Evolutionary conservation across 2,888 invertebrate species (phyloP).

Genomic region (Sinotaia quadrata): DNA sequence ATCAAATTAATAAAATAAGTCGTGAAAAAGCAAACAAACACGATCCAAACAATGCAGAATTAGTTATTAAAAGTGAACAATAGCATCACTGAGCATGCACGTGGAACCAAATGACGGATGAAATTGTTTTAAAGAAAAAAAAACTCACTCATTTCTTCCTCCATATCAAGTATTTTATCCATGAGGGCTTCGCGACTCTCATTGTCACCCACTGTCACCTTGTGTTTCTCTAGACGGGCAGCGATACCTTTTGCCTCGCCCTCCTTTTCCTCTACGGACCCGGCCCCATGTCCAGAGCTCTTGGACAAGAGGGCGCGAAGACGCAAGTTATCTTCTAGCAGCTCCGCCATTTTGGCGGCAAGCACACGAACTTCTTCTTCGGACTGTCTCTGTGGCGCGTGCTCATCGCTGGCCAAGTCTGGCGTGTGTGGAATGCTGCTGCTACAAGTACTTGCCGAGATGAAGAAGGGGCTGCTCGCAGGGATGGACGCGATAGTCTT

Average conservation of each 20-base stretch:
- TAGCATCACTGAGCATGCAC: no score
- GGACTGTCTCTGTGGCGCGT: constrained; percentile 4
- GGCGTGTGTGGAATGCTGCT: constrained; percentile 6
- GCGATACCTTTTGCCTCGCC: constrained; percentile 17
- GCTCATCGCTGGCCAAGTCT: constrained; percentile 30
- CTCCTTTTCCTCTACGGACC: not conserved
- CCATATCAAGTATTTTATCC: constrained; percentile 88
- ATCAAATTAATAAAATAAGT: no score
- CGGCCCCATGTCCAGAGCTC: not conserved
- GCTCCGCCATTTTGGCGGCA: constrained; percentile 25
- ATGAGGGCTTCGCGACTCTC: constrained; percentile 72
- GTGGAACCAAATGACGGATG: no score
- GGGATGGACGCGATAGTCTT: not conserved
- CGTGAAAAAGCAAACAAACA: no score
- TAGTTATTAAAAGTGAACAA: no score
- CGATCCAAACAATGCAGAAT: no score
- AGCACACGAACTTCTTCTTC: constrained; percentile 20
- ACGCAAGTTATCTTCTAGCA: constrained; percentile 2
- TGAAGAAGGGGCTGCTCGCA: not conserved
- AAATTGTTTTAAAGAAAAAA: not conserved
- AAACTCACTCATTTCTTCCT: constrained; percentile 83
- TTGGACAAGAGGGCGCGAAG: not conserved
- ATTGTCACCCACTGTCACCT: constrained; percentile 13
- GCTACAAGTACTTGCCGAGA: not conserved
- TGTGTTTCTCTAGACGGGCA: not conserved